Evolutionary conservation across 92 coral and sea anemone genomes (phyloP), one percentile per base, ranked within the genome.

Genomic region (Galaxea fascicularis): DNA sequence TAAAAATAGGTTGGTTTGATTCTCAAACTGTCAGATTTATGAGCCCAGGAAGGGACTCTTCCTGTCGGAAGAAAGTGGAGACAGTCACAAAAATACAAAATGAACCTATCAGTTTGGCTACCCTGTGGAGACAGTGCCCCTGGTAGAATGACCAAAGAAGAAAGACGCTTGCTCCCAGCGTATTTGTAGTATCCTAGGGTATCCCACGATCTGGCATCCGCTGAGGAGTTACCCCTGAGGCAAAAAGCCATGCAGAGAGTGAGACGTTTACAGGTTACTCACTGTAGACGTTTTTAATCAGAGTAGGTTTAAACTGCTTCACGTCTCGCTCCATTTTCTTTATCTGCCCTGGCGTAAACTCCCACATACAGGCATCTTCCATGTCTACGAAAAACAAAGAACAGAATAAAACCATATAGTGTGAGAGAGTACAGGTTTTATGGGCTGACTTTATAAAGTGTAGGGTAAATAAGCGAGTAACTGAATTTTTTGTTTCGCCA

Each of bases 291-390:
- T 87, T 89, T 49, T 88, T 85, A 91, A 87, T 93, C 25, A 95
- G 90, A 4, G 83, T 85, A 10, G 93, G 83, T 65, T 93, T 92
- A 58, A 87, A 93, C n/a, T 30, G 90, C 52, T 91, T 77, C 49
- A 91, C 73, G 17, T 89, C 89, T 90, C 88, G 81, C 70, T 84
- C 92, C 94, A 95, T 95, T 46, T 94, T 84, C 12, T 74, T 41
- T 3, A 91, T 89, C 78, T 95, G 98, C 9, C 97, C 98, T 4
- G 92, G 68, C 41, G 97, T 95, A 74, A 95, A 95, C 45, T 91
- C 90, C 46, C 85, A 76, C 94, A 93, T 86, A 25, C 98, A 95
- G 18, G 79, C 70, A 60, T 95, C 98, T 60, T 95, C 93, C 31
- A 88, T 82, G 71, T 68, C 98, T 95, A 74, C 16, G 26, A 17